These are phyloP conservation scores for Axea sp. DNA, from an alignment of 2,888 invertebrate species.

Conservation along the genomic window DNA sequence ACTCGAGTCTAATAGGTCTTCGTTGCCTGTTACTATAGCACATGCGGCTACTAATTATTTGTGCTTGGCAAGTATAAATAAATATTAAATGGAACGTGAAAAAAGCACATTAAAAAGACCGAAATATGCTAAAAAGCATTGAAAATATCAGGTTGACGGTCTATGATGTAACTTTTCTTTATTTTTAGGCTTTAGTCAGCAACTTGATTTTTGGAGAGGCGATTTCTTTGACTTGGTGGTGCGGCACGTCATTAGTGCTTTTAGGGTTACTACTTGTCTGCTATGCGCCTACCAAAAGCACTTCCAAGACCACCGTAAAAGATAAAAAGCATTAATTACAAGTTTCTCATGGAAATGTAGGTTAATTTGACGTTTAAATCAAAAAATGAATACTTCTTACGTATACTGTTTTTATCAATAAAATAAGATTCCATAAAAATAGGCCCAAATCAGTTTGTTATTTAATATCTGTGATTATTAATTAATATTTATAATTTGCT, in stretches of 20 bases:
- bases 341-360: background rate
- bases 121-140: too few species aligned
- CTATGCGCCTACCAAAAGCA: constrained; percentile 6
- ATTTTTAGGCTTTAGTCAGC: constrained; percentile 85
- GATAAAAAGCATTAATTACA: constrained; percentile 9
- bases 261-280: constrained; percentile 81
- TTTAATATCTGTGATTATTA: too few species aligned
- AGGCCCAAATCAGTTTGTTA: too few species aligned
- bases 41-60: constrained; percentile 84
- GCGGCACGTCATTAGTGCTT: constrained; percentile 86
- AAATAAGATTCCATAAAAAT: too few species aligned
- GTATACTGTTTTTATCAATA: too few species aligned
- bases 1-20: constrained; percentile 82
- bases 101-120: too few species aligned
- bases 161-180: background rate
- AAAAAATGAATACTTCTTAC: too few species aligned
- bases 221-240: constrained; percentile 85
- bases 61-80: constrained; percentile 83
- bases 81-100: background rate
- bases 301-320: constrained; percentile 2
- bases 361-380: background rate
- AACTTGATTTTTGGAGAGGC: constrained; percentile 85
- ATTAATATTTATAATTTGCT: too few species aligned
- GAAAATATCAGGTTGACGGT: too few species aligned
- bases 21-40: constrained; percentile 83